Evolutionary conservation across 2,888 invertebrate species (phyloP).

Genomic region (Spilarctia lutea): DNA sequence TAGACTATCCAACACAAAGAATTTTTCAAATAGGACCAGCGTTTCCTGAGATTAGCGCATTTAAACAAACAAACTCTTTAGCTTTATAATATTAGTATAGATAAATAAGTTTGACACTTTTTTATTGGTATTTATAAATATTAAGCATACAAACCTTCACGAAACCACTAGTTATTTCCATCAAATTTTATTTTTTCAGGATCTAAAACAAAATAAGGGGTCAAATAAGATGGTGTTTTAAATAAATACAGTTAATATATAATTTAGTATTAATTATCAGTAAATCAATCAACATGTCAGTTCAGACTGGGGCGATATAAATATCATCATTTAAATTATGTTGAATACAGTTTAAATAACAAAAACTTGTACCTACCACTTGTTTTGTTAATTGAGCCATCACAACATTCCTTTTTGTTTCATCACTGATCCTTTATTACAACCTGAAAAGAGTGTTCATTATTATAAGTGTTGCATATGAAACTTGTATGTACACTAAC

Average conservation of each 20-base stretch:
- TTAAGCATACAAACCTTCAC: slow-evolving; percentile 2
- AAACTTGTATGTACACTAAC: neutral
- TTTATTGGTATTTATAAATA: neutral
- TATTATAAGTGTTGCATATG: neutral
- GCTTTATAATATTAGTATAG: too few species aligned
- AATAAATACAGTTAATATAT: neutral
- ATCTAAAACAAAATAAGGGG: neutral
- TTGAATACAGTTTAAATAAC: neutral
- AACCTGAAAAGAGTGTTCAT: neutral
- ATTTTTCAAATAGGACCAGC: too few species aligned
- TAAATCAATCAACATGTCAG: slow-evolving; percentile 65
- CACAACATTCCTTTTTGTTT: neutral
- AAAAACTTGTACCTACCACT: neutral
- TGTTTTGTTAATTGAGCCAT: neutral
- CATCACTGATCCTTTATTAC: too few species aligned
- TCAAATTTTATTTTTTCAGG: neutral
- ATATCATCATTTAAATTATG: slow-evolving; percentile 55
- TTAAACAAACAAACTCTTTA: too few species aligned
- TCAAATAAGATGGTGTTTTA: neutral
- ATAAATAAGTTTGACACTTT: too few species aligned
- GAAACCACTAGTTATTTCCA: neutral
- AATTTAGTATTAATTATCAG: slow-evolving; percentile 37
- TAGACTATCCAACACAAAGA: too few species aligned
- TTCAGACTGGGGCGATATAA: slow-evolving; percentile 76
- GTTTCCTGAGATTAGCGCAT: too few species aligned